A percentile compares a stretch with the other conserved stretches of the same genome.
Evolutionary conservation across 1,140 invertebrate species (phyloP).

Genomic region (Chionoecetes opilio): DNA sequence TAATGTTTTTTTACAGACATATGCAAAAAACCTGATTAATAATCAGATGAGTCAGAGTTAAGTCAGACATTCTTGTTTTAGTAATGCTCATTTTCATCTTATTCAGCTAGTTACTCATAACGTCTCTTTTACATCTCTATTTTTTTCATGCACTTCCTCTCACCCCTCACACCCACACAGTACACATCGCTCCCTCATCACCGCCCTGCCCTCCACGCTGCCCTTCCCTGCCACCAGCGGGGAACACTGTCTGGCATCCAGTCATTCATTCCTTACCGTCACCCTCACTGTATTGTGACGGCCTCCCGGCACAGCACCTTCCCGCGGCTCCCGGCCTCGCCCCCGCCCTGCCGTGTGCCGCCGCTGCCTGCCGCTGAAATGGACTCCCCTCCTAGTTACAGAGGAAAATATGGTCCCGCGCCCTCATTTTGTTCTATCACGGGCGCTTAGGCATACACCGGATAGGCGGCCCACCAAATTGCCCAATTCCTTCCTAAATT

Average conservation of each 20-base stretch:
- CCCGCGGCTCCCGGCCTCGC: not conserved
- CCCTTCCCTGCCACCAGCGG: not conserved
- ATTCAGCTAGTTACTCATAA: not conserved
- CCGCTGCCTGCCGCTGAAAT: not conserved
- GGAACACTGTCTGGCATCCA: not conserved
- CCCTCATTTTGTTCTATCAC: conserved; percentile 72
- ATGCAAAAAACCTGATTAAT: too few relatives aligned
- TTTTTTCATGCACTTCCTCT: not conserved
- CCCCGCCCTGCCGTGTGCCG: not conserved
- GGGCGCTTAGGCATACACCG: conserved; percentile 68
- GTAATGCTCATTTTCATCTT: not conserved
- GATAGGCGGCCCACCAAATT: conserved; percentile 71
- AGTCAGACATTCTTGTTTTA: too few relatives aligned
- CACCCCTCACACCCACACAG: not conserved
- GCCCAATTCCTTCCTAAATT: conserved; percentile 72
- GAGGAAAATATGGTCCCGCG: conserved; percentile 48
- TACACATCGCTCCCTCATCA: not conserved
- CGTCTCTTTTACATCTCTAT: not conserved
- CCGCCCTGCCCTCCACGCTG: not conserved
- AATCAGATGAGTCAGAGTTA: too few relatives aligned
- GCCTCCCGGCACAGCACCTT: too few relatives aligned
- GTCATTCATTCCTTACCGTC: not conserved
- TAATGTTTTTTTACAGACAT: too few relatives aligned
- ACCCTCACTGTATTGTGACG: not conserved
- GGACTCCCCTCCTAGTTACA: conserved; percentile 23